A percentile compares a stretch with the other conserved stretches of the same genome.
Evolutionary conservation across 1,140 invertebrate species (phyloP).

Genomic region (Solen grandis): DNA sequence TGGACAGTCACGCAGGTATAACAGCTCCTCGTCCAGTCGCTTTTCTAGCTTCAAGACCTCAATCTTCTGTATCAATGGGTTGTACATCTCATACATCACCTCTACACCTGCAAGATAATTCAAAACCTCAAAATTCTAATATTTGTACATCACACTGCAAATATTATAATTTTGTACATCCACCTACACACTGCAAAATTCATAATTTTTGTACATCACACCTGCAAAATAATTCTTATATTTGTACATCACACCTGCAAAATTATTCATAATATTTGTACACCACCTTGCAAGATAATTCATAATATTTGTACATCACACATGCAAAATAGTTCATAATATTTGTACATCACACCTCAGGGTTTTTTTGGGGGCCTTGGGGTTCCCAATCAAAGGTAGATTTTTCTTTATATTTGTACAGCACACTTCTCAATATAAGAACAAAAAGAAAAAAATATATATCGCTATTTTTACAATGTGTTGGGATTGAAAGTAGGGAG

Average conservation of each 20-base stretch:
- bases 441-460: no score
- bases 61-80: conserved; percentile 94
- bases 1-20: conserved; percentile 96
- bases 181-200: background rate
- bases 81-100: conserved; percentile 95
- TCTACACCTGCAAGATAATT: conserved; percentile 86
- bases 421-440: no score
- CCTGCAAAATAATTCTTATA: background rate
- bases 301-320: no score
- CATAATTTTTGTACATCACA: background rate
- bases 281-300: no score
- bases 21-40: conserved; percentile 93
- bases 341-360: no score
- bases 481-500: no score
- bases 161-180: conserved; percentile 2
- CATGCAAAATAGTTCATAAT: no score
- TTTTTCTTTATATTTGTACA: no score
- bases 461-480: no score
- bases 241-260: background rate
- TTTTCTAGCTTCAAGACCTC: conserved; percentile 96
- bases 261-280: background rate
- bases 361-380: no score
- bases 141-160: conserved; percentile 1
- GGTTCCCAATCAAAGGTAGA: no score
- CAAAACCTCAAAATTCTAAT: background rate